These are phyloP conservation scores for Stenichneumon culpator DNA, from an alignment of 2,888 invertebrate species.

Conservation along the genomic window DNA sequence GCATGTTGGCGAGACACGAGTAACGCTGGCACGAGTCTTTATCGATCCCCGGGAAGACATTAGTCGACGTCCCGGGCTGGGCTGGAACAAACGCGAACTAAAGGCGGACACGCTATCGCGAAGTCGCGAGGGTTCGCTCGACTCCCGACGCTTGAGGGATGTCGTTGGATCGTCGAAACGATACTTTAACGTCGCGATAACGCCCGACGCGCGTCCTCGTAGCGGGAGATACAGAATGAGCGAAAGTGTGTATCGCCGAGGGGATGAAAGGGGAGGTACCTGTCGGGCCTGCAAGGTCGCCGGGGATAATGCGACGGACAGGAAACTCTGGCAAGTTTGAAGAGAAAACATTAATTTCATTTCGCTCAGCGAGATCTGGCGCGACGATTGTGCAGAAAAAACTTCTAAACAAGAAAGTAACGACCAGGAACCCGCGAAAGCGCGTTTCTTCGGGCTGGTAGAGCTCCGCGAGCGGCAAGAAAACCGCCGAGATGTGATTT, in stretches of 20 bases:
- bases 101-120: constrained; percentile 72
- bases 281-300: constrained; percentile 5
- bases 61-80: constrained; percentile 70
- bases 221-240: constrained; percentile 21
- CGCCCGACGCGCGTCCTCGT: constrained; percentile 38
- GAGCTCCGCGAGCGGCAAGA: constrained; percentile 40
- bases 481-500: constrained; percentile 69
- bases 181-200: constrained; percentile 73
- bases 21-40: constrained; percentile 58
- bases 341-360: constrained; percentile 9
- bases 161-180: constrained; percentile 71
- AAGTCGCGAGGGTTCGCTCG: constrained; percentile 48
- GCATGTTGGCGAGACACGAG: constrained; percentile 42
- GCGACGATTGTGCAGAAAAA: background rate
- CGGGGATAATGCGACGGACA: background rate
- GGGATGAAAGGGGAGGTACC: constrained; percentile 13
- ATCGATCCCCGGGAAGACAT: constrained; percentile 74
- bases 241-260: constrained; percentile 20
- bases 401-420: constrained; percentile 7
- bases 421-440: constrained; percentile 32
- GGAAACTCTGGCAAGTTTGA: constrained; percentile 35
- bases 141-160: constrained; percentile 63
- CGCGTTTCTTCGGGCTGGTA: constrained; percentile 7
- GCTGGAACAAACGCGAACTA: constrained; percentile 72
- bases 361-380: background rate